A percentile compares a stretch with the other conserved stretches of the same genome.
phyloP scores from a whole-genome alignment of 2,113 vertebrate species.

The Hemichromis elongatus region DNA sequence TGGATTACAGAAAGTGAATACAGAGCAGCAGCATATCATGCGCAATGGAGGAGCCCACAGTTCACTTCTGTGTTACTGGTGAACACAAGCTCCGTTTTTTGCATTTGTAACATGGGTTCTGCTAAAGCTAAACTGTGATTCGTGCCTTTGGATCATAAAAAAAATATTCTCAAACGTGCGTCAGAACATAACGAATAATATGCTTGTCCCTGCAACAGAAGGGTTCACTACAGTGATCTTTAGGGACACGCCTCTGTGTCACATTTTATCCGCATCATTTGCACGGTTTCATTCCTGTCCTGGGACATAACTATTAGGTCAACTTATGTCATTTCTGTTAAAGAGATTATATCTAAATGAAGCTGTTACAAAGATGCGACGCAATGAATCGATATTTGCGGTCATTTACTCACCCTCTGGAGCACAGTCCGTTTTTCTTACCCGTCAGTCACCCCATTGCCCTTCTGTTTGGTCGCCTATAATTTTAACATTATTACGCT shows the following conservation, averaged over 20 bases:
- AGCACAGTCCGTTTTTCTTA: not conserved
- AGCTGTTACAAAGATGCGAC: not conserved
- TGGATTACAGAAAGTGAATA: not conserved
- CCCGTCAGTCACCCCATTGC: not conserved
- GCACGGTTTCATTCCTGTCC: not conserved
- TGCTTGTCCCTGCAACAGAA: not conserved
- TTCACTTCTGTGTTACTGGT: not conserved
- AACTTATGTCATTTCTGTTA: not conserved
- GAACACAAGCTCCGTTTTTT: not conserved
- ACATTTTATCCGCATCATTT: not conserved
- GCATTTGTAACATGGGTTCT: not conserved
- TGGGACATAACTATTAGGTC: not conserved
- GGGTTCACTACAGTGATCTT: not conserved
- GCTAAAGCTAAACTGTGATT: not conserved
- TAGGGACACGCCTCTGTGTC: not conserved
- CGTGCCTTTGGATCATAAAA: not conserved
- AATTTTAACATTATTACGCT: not conserved
- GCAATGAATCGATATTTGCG: not conserved
- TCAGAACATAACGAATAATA: not conserved
- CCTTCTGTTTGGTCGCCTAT: not conserved
- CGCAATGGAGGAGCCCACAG: not conserved
- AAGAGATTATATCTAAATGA: not conserved
- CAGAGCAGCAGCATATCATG: not conserved
- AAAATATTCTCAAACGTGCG: not conserved
- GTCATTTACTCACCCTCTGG: not conserved